Base-by-base conservation (phyloP, 37 sponge, comb jelly and placozoan species). In the Theonella swinhoei region DNA sequence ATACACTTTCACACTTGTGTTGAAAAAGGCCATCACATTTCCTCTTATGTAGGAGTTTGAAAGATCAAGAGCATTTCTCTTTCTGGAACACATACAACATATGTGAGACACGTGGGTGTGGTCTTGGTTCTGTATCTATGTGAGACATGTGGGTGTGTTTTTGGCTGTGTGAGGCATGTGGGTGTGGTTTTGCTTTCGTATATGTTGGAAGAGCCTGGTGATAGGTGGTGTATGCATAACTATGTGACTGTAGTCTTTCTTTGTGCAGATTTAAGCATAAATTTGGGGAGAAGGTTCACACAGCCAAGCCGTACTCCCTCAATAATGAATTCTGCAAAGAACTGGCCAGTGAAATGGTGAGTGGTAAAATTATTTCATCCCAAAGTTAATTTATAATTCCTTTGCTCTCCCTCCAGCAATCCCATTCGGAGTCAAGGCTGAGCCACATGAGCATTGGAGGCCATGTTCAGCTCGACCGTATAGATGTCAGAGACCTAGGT, bases 41-140 rank as follows among this genome's bases (percentile, higher is more conserved):
- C n/a, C n/a, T n/a, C n/a, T 37, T 47, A 2, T 74, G 22, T 39
- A 95, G 95, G 95, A 95, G 30, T 95, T 95, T 86, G 88, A 92
- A 59, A 54, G 95, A 43, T 88, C 93, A 35, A 95, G 75, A 43
- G 95, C 95, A 29, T 95, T 95, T 42, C 47, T 89, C 62, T 95
- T 92, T 75, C 74, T 93, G 54, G 67, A 81, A 28, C 34, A 83
- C 14, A 79, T 93, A 30, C 89, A 89, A 74, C 25, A 35, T 31
- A 76, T 69, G 94, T 93, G 36, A 78, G 71, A 5, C 32, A 17
- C n/a, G 7, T 43, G 11, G 19, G 31, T 36, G 8, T 36, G n/a
- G n/a, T n/a, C n/a, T n/a, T n/a, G n/a, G n/a, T n/a, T n/a, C n/a
- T n/a, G n/a, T n/a, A n/a, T n/a, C n/a, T n/a, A n/a, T n/a, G n/a